phyloP scores from a whole-genome alignment of 2,797 vertebrate species.

The Champsocephalus esox region DNA sequence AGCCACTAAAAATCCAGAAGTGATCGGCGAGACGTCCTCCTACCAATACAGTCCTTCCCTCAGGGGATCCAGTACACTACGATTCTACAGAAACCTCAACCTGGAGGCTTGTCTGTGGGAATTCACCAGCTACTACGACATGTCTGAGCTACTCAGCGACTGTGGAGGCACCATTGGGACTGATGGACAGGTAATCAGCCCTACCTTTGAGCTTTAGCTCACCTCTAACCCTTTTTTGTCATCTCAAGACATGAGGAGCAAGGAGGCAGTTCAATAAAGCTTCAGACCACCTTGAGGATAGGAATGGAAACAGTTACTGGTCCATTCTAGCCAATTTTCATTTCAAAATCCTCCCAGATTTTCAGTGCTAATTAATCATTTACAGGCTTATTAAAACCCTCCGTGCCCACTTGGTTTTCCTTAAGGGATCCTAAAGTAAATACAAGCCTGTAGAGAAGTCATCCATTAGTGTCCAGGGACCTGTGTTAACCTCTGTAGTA shows the following conservation, averaged over 20 bases:
- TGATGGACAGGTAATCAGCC: conserved; percentile 91
- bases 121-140: conserved; percentile 94
- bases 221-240: conserved; percentile 84
- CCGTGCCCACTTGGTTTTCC: conserved; percentile 34
- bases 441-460: conserved; percentile 25
- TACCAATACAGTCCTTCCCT: conserved; percentile 90
- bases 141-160: conserved; percentile 95
- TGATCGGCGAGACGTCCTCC: conserved; percentile 90
- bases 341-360: conserved; percentile 19
- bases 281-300: conserved; percentile 19
- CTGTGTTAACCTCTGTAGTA: conserved; percentile 46
- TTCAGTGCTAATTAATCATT: conserved; percentile 51
- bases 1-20: conserved; percentile 86
- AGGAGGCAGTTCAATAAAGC: conserved; percentile 33
- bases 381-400: conserved; percentile 39
- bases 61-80: conserved; percentile 87
- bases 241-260: conserved; percentile 31
- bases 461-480: conserved; percentile 50
- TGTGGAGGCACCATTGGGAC: conserved; percentile 95
- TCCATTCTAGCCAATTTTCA: conserved; percentile 27
- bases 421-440: conserved; percentile 44
- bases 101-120: conserved; percentile 96
- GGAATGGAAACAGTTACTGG: conserved; percentile 44
- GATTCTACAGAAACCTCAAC: conserved; percentile 94
- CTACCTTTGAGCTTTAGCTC: conserved; percentile 85